Conservation (phyloP, 2,113 vertebrate species). For the Garra rufa region DNA sequence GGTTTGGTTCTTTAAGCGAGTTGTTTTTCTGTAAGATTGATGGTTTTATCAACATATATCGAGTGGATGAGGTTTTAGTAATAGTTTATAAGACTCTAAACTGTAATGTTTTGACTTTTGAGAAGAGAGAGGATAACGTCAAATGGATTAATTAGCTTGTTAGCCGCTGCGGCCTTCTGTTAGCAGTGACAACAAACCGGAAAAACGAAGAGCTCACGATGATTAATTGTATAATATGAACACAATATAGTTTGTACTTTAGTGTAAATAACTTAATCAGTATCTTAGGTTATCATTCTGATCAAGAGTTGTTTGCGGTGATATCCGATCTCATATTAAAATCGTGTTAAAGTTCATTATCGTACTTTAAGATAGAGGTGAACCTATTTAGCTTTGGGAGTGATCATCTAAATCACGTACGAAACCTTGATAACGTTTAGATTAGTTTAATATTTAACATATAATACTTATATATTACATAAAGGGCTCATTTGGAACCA, state of each 20-base stretch:
- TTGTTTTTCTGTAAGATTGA: background rate
- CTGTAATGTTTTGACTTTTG: too few species aligned
- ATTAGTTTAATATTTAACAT: too few species aligned
- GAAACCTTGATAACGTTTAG: too few species aligned
- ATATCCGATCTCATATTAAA: background rate
- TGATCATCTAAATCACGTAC: too few species aligned
- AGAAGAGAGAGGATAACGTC: background rate
- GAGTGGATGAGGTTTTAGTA: background rate
- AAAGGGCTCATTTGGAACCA: too few species aligned
- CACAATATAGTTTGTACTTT: background rate
- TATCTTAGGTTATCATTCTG: background rate
- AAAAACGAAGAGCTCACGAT: background rate
- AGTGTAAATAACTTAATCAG: background rate
- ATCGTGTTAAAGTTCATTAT: background rate
- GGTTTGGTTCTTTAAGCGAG: background rate
- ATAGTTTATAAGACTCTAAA: background rate
- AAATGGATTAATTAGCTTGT: slow-evolving; percentile 15
- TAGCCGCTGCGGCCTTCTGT: slow-evolving; percentile 28
- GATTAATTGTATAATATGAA: background rate
- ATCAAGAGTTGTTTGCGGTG: background rate
- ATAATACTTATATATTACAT: too few species aligned
- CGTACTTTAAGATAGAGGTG: too few species aligned
- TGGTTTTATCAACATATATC: background rate
- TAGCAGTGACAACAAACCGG: background rate
- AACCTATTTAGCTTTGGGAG: too few species aligned